Evolutionary conservation across 2,113 vertebrate genomes (phyloP).

Genomic region (Campylomormyrus numenius): DNA sequence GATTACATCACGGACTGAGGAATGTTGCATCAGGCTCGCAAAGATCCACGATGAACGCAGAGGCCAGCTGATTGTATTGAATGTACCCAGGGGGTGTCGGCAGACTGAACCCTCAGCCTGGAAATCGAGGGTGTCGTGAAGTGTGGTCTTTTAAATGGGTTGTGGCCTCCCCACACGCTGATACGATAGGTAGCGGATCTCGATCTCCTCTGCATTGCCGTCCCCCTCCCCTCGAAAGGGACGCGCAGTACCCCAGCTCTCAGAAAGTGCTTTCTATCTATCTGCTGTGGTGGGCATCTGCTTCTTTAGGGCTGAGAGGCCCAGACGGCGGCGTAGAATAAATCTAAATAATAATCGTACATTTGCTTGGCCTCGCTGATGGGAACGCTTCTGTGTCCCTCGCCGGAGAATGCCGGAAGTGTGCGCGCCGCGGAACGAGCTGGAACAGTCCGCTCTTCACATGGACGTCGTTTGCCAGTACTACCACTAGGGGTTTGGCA

Average conservation of each 20-base stretch:
- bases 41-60: not conserved
- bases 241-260: not conserved
- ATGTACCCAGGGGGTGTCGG: not conserved
- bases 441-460: conserved; percentile 8
- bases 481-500: conserved; percentile 17
- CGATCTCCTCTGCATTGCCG: not conserved
- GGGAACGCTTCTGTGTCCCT: conserved; percentile 10
- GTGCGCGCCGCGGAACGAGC: conserved; percentile 25
- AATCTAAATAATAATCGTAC: conserved; percentile 33
- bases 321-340: not conserved
- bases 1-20: not conserved
- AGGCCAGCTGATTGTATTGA: not conserved
- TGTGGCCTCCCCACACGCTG: not conserved
- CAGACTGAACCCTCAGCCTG: not conserved
- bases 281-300: not conserved
- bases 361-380: conserved; percentile 12
- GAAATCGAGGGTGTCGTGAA: not conserved
- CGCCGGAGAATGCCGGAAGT: conserved; percentile 24
- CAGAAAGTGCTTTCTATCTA: not conserved
- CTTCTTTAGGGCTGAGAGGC: conserved; percentile 3
- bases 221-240: not conserved
- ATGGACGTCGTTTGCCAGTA: conserved; percentile 28
- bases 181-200: not conserved
- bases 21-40: not conserved
- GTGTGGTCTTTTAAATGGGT: not conserved